Evolutionary conservation across 2,888 invertebrate species (phyloP), one percentile per base, ranked within the genome.

Genomic region (Rhimphoctona megacephalus): DNA sequence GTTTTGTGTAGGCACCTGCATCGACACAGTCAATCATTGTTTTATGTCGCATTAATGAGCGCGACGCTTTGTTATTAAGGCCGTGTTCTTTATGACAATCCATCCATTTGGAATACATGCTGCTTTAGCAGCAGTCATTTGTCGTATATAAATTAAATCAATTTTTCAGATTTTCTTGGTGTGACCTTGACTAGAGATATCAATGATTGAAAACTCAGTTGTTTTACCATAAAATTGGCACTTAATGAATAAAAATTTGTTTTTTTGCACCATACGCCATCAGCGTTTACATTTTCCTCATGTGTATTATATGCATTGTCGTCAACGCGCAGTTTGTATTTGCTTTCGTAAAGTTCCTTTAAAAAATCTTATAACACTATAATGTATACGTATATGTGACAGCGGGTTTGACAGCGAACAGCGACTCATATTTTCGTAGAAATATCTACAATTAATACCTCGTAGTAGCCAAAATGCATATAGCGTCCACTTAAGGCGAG

Each of bases 1-100:
- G 70, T 76, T 87, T 85, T 69, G 85, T 87, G 81, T 88, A 86
- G 73, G 81, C 85, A 89, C 89, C 89, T 89, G 88, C 77, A 80
- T 64, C 87, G 83, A 85, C 69, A 89, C 81, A 89, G 83, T 81
- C 72, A 82, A 87, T 88, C 87, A 88, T 84, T 87, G 72, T 77
- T 81, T 85, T 81, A 70, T 36, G 61, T 83, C 73, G 83, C 78
- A 61, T 64, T 36, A 72, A 80, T 78, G 66, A 61, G 5, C 43
- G 49, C 14, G 25, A 30, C 17, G 19, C 5, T 8, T 74, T 74
- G 33, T 74, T 80, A 30, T 46, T 70, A 33, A 25, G 19, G 22
- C 49, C 22, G 14, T 22, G 30, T 14, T 25, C 36, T 72, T 64
- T 25, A 49, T 33, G 57, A 33, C 57, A 22, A 30, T 67, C 43